Conservation (phyloP, 1,140 invertebrate species). For the Andrena cerasifolii region DNA sequence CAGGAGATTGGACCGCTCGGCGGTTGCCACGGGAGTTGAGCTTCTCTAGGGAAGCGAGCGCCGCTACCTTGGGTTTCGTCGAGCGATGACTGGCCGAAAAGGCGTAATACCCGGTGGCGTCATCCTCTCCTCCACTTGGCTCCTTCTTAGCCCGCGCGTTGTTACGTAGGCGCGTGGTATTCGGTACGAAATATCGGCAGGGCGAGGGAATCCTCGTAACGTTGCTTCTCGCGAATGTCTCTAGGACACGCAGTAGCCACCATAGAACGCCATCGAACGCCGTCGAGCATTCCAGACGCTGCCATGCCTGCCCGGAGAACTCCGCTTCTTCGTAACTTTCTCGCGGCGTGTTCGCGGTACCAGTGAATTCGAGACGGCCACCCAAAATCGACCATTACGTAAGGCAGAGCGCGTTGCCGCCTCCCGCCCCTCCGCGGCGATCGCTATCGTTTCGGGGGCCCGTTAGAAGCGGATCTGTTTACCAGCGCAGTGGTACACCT, state of each 20-base stretch:
- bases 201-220: too few species aligned
- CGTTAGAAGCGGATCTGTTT: slow-evolving; percentile 78
- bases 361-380: background rate
- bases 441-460: slow-evolving; percentile 50
- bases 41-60: background rate
- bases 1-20: background rate
- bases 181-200: too few species aligned
- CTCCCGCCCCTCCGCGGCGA: slow-evolving; percentile 62
- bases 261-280: background rate
- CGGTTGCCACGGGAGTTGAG: background rate
- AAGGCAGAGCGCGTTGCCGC: slow-evolving; percentile 60
- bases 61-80: background rate
- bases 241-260: too few species aligned
- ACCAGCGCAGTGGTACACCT: slow-evolving; percentile 48
- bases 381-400: slow-evolving; percentile 63
- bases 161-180: too few species aligned
- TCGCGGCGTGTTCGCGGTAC: background rate
- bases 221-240: too few species aligned
- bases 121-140: background rate
- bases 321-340: slow-evolving; percentile 29
- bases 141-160: too few species aligned
- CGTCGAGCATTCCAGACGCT: background rate
- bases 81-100: slow-evolving; percentile 14
- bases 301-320: background rate
- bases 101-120: background rate